These are phyloP conservation scores for Phaethon lepturus DNA, from an alignment of 2,113 vertebrate species.

Conservation along the genomic window DNA sequence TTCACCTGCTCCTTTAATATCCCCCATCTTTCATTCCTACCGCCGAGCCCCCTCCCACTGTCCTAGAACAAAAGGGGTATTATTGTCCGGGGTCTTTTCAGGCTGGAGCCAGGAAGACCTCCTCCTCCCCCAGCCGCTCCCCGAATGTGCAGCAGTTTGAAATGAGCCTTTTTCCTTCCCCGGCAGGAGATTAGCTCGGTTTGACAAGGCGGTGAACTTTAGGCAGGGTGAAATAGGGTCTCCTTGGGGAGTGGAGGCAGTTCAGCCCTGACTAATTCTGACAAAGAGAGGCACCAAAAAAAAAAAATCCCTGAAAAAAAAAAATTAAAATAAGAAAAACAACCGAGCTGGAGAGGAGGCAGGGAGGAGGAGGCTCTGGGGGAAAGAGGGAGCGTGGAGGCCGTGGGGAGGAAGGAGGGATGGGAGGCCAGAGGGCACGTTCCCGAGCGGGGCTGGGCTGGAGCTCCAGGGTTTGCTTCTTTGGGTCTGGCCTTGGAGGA, in stretches of 20 bases:
- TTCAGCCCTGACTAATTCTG: constrained; percentile 71
- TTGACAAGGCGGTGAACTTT: constrained; percentile 84
- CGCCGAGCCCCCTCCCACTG: constrained; percentile 78
- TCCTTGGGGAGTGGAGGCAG: constrained; percentile 74
- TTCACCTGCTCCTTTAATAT: constrained; percentile 88
- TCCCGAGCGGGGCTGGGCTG: constrained; percentile 16
- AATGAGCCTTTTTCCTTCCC: constrained; percentile 79
- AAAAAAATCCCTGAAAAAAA: neutral
- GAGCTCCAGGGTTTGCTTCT: neutral
- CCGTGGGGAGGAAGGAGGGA: neutral
- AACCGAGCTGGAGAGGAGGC: constrained; percentile 15
- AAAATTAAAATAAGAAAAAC: constrained; percentile 62
- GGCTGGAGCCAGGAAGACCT: constrained; percentile 79
- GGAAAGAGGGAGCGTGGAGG: neutral
- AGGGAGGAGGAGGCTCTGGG: neutral
- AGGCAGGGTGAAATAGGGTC: constrained; percentile 77
- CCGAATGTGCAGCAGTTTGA: constrained; percentile 71
- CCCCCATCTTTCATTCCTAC: constrained; percentile 80
- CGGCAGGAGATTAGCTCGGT: constrained; percentile 79
- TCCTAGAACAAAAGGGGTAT: constrained; percentile 85
- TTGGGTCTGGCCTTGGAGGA: neutral
- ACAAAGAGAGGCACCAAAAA: constrained; percentile 51
- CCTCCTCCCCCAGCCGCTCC: constrained; percentile 63
- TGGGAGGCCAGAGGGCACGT: neutral
- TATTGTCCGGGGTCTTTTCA: constrained; percentile 84